A percentile compares a stretch with the other conserved stretches of the same genome.
These are phyloP conservation scores for Pluvianellus socialis DNA, from an alignment of 2,113 vertebrate species.

Conservation along the genomic window DNA sequence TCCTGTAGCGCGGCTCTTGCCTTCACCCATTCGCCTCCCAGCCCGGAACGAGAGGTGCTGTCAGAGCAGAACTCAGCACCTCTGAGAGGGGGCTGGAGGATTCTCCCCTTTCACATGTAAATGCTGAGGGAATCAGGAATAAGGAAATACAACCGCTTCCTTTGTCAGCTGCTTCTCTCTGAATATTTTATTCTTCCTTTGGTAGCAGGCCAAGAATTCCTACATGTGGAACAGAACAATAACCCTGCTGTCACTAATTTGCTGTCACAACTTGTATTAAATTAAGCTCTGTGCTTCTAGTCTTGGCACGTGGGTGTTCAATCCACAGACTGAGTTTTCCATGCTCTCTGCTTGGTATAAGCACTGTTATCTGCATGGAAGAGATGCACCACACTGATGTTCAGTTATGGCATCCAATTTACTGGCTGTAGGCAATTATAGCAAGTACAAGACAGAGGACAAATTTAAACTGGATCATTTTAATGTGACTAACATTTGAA, in stretches of 20 bases:
- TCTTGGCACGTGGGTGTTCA: neutral
- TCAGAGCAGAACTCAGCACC: neutral
- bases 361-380: neutral
- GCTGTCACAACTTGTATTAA: neutral
- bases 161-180: neutral
- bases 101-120: neutral
- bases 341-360: neutral
- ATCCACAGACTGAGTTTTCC: neutral
- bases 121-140: neutral
- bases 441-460: neutral
- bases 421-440: neutral
- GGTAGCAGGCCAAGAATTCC: neutral
- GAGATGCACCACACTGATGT: accelerated
- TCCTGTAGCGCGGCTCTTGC: neutral
- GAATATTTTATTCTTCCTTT: neutral
- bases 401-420: neutral
- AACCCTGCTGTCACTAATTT: neutral
- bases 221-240: neutral
- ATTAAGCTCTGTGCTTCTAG: neutral
- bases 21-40: neutral
- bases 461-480: conserved; percentile 19
- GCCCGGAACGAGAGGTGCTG: accelerated
- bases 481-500: conserved; percentile 11
- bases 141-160: neutral
- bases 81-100: neutral